These are phyloP conservation scores for Trichomalopsis sarcophagae DNA, from an alignment of 1,140 invertebrate species.

Conservation along the genomic window DNA sequence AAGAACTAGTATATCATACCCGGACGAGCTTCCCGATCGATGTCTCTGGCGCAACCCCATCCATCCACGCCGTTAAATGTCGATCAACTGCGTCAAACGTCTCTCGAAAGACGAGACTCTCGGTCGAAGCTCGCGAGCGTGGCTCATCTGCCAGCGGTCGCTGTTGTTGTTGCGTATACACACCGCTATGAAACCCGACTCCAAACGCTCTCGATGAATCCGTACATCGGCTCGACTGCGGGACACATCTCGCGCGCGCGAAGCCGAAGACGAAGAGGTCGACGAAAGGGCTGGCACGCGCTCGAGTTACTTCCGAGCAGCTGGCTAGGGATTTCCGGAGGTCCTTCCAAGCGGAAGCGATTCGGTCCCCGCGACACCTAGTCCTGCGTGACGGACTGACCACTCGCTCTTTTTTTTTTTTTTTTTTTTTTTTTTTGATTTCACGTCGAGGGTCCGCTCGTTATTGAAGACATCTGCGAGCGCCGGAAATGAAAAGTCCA, in stretches of 20 bases:
- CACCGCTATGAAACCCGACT: background rate
- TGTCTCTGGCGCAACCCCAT: background rate
- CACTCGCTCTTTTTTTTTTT: background rate
- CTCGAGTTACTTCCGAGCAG: constrained; percentile 16
- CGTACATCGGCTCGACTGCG: background rate
- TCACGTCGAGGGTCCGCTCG: background rate
- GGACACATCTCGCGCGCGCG: background rate
- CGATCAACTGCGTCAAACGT: background rate
- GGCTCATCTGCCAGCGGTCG: background rate
- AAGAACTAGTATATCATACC: background rate
- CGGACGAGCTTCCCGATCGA: constrained; percentile 13
- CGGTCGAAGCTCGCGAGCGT: too few species aligned
- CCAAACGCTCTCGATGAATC: background rate
- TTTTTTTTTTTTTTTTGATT: background rate
- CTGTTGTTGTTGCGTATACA: background rate
- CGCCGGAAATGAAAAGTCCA: constrained; percentile 34
- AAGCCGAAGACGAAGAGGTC: background rate
- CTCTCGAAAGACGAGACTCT: constrained; percentile 8
- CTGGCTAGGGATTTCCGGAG: constrained; percentile 25
- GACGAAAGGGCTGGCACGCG: background rate
- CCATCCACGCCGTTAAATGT: constrained; percentile 1
- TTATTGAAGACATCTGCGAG: constrained; percentile 6
- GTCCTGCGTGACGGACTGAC: background rate
- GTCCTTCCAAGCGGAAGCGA: constrained; percentile 1
- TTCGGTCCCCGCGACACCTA: constrained; percentile 13